Conservation (phyloP, 1,140 invertebrate genomes). For the Rhysida immarginata region DNA sequence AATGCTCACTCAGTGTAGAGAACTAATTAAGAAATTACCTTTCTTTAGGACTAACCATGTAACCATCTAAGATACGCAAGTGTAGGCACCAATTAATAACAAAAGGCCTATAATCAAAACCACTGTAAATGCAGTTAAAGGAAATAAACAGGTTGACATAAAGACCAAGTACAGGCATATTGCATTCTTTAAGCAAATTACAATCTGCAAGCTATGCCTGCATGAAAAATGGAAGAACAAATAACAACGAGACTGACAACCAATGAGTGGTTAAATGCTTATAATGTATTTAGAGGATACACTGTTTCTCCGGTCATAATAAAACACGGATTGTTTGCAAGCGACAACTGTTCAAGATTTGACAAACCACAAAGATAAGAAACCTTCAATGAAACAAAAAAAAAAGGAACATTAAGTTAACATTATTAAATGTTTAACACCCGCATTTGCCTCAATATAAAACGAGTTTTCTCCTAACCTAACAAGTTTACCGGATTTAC, state of each 20-base stretch:
- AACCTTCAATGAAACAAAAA: conserved; percentile 37
- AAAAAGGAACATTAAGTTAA: background rate
- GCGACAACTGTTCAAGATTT: conserved; percentile 59
- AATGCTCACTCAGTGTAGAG: too few relatives aligned
- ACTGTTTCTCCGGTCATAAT: conserved; percentile 20
- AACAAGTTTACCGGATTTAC: too few relatives aligned
- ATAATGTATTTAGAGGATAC: conserved; percentile 31
- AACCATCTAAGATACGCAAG: conserved; percentile 73
- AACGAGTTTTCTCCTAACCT: too few relatives aligned
- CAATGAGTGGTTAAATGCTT: too few relatives aligned
- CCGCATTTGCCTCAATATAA: too few relatives aligned
- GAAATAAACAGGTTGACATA: too few relatives aligned
- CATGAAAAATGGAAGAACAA: too few relatives aligned
- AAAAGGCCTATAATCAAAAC: conserved; percentile 82
- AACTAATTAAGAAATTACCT: conserved; percentile 49
- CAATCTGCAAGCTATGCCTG: too few relatives aligned
- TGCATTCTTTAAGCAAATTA: too few relatives aligned
- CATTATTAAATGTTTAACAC: too few relatives aligned
- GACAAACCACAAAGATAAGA: conserved; percentile 57
- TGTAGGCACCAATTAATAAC: conserved; percentile 83
- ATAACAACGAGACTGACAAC: too few relatives aligned
- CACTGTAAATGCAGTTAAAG: conserved; percentile 36
- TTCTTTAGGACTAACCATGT: conserved; percentile 73
- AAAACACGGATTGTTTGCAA: conserved; percentile 74
- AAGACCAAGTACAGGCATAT: too few relatives aligned